phyloP scores from a whole-genome alignment of 2,888 invertebrate species.

The Bombylius major region DNA sequence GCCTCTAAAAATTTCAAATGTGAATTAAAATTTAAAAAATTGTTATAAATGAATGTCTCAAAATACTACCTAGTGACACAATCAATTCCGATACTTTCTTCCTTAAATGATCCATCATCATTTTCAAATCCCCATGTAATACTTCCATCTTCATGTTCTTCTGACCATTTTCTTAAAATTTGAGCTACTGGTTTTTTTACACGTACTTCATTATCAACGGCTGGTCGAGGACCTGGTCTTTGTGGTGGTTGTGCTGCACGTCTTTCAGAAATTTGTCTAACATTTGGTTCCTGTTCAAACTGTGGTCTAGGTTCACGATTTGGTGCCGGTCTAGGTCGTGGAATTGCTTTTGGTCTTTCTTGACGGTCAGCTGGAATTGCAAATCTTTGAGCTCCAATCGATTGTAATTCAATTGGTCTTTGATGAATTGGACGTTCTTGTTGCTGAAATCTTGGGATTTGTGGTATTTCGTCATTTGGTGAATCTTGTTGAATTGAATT shows the following conservation, averaged over 20 bases:
- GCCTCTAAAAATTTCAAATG: conserved; percentile 39
- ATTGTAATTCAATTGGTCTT: conserved; percentile 19
- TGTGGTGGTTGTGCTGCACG: conserved; percentile 30
- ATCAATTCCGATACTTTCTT: conserved; percentile 68
- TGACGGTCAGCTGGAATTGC: conserved; percentile 12
- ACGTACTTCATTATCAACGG: conserved; percentile 31
- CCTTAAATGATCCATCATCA: conserved; percentile 77
- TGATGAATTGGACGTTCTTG: conserved; percentile 24
- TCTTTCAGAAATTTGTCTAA: conserved; percentile 12
- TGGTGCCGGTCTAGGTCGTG: conserved; percentile 14
- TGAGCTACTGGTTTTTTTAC: conserved; percentile 58
- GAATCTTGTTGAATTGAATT: conserved; percentile 37
- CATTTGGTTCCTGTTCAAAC: conserved; percentile 37
- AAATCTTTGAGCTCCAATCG: conserved; percentile 22
- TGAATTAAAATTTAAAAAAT: background rate
- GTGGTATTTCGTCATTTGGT: conserved; percentile 27
- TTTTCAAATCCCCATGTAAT: conserved; percentile 84
- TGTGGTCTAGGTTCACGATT: conserved; percentile 41
- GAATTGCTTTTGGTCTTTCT: conserved; percentile 20
- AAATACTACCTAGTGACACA: conserved; percentile 45
- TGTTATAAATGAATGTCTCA: background rate
- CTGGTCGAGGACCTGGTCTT: conserved; percentile 26
- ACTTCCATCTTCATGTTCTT: conserved; percentile 60
- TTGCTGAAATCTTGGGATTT: conserved; percentile 25
- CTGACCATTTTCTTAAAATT: conserved; percentile 56